Conservation (phyloP, 2,888 invertebrate species). For the Autographa gamma region DNA sequence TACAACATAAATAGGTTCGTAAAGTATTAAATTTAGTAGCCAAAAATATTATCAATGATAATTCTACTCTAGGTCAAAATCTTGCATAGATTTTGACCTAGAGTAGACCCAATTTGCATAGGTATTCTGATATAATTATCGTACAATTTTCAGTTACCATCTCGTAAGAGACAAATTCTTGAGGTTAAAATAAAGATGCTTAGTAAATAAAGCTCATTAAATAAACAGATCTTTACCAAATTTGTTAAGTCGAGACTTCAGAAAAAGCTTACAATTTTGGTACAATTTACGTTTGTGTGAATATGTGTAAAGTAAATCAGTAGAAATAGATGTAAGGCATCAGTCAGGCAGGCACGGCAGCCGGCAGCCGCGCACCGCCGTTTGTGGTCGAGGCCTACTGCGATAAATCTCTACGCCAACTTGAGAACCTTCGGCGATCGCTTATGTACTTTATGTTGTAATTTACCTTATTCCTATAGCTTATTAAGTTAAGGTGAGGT, state of each 20-base stretch:
- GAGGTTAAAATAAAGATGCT: too few relatives aligned
- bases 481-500: constrained; percentile 43
- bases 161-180: too few relatives aligned
- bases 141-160: too few relatives aligned
- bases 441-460: constrained; percentile 53
- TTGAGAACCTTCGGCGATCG: constrained; percentile 77
- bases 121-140: too few relatives aligned
- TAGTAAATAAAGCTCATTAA: too few relatives aligned
- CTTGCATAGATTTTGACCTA: too few relatives aligned
- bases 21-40: too few relatives aligned
- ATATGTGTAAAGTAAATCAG: constrained; percentile 85
- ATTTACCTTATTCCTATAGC: constrained; percentile 15
- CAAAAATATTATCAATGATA: too few relatives aligned
- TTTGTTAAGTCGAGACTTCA: background rate
- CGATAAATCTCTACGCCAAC: constrained; percentile 84
- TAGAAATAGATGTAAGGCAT: constrained; percentile 86
- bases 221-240: background rate
- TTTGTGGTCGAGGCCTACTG: constrained; percentile 83
- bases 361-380: constrained; percentile 65
- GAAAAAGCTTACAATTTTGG: background rate
- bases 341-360: constrained; percentile 76
- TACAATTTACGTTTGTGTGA: constrained; percentile 70
- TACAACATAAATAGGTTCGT: too few relatives aligned
- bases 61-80: too few relatives aligned
- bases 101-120: too few relatives aligned